phyloP scores from a whole-genome alignment of 2,888 invertebrate genomes.

The Shargacucullia verbasci region DNA sequence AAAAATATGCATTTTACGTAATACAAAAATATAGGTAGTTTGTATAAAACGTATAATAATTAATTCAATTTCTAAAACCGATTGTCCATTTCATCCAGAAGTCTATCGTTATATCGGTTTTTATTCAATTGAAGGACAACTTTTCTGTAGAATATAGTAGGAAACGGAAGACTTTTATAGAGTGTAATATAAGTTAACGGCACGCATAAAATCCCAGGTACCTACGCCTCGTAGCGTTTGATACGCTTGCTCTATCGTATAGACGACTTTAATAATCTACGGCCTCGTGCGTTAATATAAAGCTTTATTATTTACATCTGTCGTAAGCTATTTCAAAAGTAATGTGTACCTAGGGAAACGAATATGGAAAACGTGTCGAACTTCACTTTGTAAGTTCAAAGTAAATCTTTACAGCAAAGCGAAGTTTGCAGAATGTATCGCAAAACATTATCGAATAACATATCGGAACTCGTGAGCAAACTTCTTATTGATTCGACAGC shows the following conservation, averaged over 20 bases:
- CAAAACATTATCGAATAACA: constrained; percentile 36
- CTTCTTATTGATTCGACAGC: constrained; percentile 50
- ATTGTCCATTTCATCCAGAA: background rate
- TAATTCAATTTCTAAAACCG: background rate
- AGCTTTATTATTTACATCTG: constrained; percentile 28
- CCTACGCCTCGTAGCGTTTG: constrained; percentile 58
- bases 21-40: no score
- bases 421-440: constrained; percentile 15
- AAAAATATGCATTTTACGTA: no score
- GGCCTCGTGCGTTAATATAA: constrained; percentile 34
- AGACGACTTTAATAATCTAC: constrained; percentile 57
- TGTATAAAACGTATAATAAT: no score
- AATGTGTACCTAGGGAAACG: constrained; percentile 5
- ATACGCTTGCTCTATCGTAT: constrained; percentile 49
- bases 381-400: constrained; percentile 3
- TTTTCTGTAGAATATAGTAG: constrained; percentile 64
- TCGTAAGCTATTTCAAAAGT: constrained; percentile 11
- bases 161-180: constrained; percentile 78
- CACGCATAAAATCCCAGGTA: constrained; percentile 74
- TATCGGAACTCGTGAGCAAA: constrained; percentile 33
- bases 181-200: constrained; percentile 80
- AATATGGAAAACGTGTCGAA: constrained; percentile 4
- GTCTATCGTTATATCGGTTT: constrained; percentile 25
- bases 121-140: constrained; percentile 62
- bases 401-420: constrained; percentile 9